Base-by-base conservation (phyloP, 2,888 invertebrate genomes). In the Proisotoma minuta region DNA sequence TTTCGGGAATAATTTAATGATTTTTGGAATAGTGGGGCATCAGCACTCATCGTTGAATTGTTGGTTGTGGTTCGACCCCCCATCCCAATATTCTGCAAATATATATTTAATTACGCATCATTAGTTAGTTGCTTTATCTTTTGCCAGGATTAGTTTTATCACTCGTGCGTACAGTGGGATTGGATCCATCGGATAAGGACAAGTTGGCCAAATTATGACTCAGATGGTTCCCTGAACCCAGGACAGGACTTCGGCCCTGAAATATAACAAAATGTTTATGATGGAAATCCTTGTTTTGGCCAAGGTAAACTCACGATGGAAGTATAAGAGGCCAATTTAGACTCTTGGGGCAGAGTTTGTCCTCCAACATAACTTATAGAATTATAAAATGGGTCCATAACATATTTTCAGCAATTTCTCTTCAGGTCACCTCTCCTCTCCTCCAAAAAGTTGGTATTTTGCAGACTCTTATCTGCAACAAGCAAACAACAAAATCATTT, bases 301-400 rank as follows among this genome's bases (percentile, higher is more conserved):
- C 15, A 34, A 10, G 15, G 15, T 34, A 34, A 34, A 34, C 56
- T n/a, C 43, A 56, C 56, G 20, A 56, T 47, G 23, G 56, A 29
- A 40, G 43, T 89, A 77, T 90, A 90, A 66, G 88, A 89, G 64
- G 87, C 88, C 77, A 90, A 81, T 80, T 90, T 90, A 65, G 89
- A 90, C 79, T 90, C 89, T 78, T 89, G 86, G 52, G 89, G 89
- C 75, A 89, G 83, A 75, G 87, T 47, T 56, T 56, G 56, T 5
- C 56, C 28, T n/a, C n/a, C 43, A 39, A 43, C 56, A 56, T 56
- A 56, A 40, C 39, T 56, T 56, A 56, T 34, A 26, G 56, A 56
- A 15, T 24, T 24, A 27, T 56, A 56, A 40, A 56, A 56, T n/a
- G 56, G 56, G 18, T 56, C 56, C 56, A 56, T 56, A 40, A 56